Conservation (phyloP, 2,888 invertebrate species). For the Ornithoptera alexandrae region DNA sequence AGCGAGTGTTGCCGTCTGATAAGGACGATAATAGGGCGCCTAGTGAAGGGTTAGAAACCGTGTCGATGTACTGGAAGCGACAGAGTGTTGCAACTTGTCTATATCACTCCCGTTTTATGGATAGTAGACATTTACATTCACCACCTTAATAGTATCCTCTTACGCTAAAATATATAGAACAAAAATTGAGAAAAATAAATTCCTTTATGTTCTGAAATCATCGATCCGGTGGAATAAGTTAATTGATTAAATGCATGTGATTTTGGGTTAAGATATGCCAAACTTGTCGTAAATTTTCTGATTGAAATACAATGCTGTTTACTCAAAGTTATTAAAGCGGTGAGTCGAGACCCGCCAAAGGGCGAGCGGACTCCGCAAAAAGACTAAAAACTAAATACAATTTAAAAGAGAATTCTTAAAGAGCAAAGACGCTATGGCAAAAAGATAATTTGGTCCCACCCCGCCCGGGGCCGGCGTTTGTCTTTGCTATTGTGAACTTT, state of each 20-base stretch:
- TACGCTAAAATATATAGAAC: not conserved
- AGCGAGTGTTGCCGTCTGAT: conserved; percentile 76
- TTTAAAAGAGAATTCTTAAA: conserved; percentile 78
- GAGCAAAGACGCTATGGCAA: conserved; percentile 68
- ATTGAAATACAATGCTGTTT: conserved; percentile 41
- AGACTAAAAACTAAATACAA: conserved; percentile 73
- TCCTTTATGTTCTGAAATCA: too few relatives aligned
- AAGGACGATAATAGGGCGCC: conserved; percentile 48
- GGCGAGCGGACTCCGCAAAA: conserved; percentile 63
- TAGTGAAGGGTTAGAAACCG: conserved; percentile 41
- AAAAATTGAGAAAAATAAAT: not conserved
- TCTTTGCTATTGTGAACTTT: conserved; percentile 77
- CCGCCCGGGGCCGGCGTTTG: conserved; percentile 67
- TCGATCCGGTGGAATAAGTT: too few relatives aligned
- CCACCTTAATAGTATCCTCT: not conserved
- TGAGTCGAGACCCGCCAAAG: conserved; percentile 61
- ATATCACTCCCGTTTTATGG: not conserved
- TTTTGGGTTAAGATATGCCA: not conserved
- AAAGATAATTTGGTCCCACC: conserved; percentile 71
- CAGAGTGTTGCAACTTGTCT: conserved; percentile 8
- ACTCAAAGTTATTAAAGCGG: conserved; percentile 65
- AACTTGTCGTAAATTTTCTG: conserved; percentile 11
- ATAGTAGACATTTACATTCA: not conserved
- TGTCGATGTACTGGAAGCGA: conserved; percentile 32
- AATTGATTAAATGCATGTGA: not conserved